Evolutionary conservation across 2,888 invertebrate genomes (phyloP), one percentile per base, ranked within the genome.

Genomic region (Nomada fucata): DNA sequence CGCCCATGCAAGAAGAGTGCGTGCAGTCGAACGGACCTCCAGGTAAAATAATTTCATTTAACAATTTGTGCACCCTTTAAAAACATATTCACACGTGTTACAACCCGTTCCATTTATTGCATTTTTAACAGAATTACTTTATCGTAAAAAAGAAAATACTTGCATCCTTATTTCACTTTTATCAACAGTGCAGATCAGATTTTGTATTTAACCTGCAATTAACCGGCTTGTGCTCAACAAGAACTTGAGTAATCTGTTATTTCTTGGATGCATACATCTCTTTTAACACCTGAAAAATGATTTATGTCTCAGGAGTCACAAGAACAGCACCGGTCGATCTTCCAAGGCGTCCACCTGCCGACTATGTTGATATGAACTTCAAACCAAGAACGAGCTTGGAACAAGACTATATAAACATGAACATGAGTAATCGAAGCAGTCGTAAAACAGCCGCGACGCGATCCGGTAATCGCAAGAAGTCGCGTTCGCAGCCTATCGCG

Each of bases 281-380:
- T 57, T 26, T 13, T 9, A 57, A 13, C 36, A 15, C 50, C 10
- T 50, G 5, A 42, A 23, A 23, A 20, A 36, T 47, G 15, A 47
- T 50, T 53, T 47, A 0, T 50, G 47, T 73, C 69, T 57, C 26
- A 83, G 93, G 91, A 72, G 90, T 88, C 7, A 90, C 88, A 36
- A 92, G 94, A 87, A 94, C 94, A 47, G 92, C 93, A 52, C 93
- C 94, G 15, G 92, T 94, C 61, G 93, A 94, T 88, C 90, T 94
- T 60, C 94, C 93, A 15, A 93, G 94, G 70, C 94, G 92, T 64
- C 94, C 94, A 0, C 94, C 94, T 2, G 96, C 96, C 61, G 96
- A 96, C 47, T 96, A 96, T 91, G 95, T 96, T 53, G 96, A 96
- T 90, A 96, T 96, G 96, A 94, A 95, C 59, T 95, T 94, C 93